Evolutionary conservation across 2,113 vertebrate genomes (phyloP).

Genomic region (Halcyon senegalensis): DNA sequence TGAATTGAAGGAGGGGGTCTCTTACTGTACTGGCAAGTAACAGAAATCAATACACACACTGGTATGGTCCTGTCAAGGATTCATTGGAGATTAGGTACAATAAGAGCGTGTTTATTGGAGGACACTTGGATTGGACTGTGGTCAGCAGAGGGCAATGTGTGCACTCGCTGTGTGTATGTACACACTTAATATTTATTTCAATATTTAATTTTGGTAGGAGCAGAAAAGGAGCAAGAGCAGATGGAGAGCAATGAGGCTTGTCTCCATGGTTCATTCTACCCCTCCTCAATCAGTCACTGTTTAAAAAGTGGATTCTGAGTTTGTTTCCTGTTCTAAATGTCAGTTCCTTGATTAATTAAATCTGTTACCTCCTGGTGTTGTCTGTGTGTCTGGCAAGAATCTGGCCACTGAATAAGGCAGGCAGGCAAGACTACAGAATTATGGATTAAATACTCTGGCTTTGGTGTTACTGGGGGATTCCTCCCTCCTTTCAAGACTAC

Average conservation of each 20-base stretch:
- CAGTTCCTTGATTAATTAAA: not conserved
- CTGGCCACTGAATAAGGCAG: not conserved
- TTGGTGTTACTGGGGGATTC: not conserved
- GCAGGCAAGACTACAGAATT: not conserved
- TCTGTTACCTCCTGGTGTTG: not conserved
- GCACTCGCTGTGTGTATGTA: not conserved
- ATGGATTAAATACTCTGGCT: not conserved
- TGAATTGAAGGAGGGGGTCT: not conserved
- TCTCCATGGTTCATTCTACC: not conserved
- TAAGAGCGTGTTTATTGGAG: not conserved
- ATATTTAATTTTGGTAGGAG: too few species aligned
- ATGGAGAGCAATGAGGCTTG: not conserved
- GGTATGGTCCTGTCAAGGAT: not conserved
- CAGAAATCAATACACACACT: accelerated
- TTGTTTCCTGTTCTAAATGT: not conserved
- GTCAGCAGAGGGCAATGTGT: constrained; percentile 37
- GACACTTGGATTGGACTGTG: not conserved
- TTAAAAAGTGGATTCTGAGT: not conserved
- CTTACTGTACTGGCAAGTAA: not conserved
- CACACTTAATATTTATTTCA: not conserved
- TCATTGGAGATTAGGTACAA: accelerated
- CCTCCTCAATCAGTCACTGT: not conserved
- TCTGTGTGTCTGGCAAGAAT: not conserved
- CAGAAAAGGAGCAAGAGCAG: not conserved
- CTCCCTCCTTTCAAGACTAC: not conserved